A percentile compares a stretch with the other conserved stretches of the same genome.
Conservation (phyloP, 2,113 vertebrate genomes). For the Martes martes region DNA sequence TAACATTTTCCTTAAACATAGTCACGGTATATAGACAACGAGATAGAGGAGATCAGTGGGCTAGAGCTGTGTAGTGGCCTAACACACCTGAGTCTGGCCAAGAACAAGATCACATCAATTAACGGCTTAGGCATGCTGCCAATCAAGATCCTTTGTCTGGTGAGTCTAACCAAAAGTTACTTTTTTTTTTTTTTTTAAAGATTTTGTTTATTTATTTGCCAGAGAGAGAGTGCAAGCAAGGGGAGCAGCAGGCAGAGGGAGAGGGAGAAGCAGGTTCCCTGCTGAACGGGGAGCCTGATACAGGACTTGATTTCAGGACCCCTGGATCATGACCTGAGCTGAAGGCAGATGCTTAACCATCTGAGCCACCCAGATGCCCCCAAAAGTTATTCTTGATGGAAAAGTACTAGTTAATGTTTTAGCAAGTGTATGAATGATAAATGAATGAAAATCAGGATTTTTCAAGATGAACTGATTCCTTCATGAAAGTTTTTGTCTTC, state of each 20-base stretch:
- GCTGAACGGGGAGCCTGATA: too few relatives aligned
- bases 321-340: too few relatives aligned
- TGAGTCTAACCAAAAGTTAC: slow-evolving; percentile 67
- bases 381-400: background rate
- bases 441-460: background rate
- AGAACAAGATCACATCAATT: slow-evolving; percentile 87
- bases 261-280: too few relatives aligned
- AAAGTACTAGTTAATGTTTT: background rate
- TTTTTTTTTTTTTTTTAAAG: too few relatives aligned
- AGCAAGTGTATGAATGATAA: background rate
- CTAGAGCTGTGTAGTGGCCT: slow-evolving; percentile 87
- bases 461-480: background rate
- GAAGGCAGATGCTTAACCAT: too few relatives aligned
- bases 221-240: too few relatives aligned
- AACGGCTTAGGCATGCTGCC: slow-evolving; percentile 84
- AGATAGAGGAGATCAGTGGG: slow-evolving; percentile 87
- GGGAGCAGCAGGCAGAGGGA: too few relatives aligned
- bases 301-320: too few relatives aligned
- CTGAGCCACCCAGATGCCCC: too few relatives aligned
- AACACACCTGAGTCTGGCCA: slow-evolving; percentile 87
- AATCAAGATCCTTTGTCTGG: slow-evolving; percentile 88
- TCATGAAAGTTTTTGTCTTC: background rate
- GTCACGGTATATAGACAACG: slow-evolving; percentile 83
- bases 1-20: slow-evolving; percentile 78
- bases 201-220: too few relatives aligned